These are phyloP conservation scores for Heterotilapia buettikoferi DNA, from an alignment of 2,113 vertebrate species.

Conservation along the genomic window DNA sequence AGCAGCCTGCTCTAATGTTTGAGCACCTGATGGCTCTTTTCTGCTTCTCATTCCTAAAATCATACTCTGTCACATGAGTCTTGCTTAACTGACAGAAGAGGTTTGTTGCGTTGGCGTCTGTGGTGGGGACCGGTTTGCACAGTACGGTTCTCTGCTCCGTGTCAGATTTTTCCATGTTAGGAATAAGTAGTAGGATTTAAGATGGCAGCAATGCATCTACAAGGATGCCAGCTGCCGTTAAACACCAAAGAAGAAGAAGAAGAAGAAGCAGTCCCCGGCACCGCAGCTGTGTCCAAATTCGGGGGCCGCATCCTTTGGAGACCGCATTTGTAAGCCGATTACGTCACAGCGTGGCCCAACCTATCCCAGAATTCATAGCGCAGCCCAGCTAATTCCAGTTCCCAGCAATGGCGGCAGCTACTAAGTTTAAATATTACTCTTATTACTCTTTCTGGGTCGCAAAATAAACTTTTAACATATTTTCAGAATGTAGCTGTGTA, in stretches of 20 bases:
- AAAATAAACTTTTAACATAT: background rate
- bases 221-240: background rate
- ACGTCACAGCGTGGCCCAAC: background rate
- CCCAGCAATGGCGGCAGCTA: accelerated
- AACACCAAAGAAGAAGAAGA: background rate
- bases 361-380: background rate
- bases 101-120: background rate
- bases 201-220: background rate
- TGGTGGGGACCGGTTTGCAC: background rate
- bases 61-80: background rate
- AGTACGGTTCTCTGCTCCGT: background rate
- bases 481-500: background rate
- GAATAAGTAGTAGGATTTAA: background rate
- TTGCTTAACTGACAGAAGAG: background rate
- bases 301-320: background rate
- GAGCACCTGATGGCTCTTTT: background rate
- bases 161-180: background rate
- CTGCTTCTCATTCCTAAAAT: background rate
- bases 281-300: background rate
- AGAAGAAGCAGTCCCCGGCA: background rate
- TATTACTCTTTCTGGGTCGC: accelerated
- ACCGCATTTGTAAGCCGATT: background rate
- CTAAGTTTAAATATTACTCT: accelerated
- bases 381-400: background rate
- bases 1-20: background rate